Percentiles rank a stretch among this genome's conserved stretches.
phyloP scores from a whole-genome alignment of 2,797 vertebrate species.

The Hirundo rustica region DNA sequence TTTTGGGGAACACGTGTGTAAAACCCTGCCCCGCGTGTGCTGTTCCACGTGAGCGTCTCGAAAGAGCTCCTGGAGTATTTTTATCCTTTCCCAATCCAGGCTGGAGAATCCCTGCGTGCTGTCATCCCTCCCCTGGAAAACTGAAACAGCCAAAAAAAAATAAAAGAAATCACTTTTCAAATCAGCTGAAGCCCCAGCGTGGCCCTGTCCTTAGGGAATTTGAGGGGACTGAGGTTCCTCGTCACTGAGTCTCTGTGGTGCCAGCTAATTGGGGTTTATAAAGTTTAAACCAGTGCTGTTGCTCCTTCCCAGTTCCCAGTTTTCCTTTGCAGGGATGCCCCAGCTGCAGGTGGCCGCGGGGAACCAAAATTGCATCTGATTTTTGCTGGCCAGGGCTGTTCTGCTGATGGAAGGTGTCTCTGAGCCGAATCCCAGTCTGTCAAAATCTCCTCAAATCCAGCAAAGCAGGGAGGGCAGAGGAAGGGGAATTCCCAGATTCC shows the following conservation, averaged over 20 bases:
- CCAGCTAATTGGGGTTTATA: not conserved
- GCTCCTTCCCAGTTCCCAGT: not conserved
- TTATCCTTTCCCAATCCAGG: not conserved
- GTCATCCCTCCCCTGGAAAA: not conserved
- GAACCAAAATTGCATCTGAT: conserved; percentile 50
- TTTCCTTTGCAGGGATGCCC: not conserved
- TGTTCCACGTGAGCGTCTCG: not conserved
- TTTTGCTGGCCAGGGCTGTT: conserved; percentile 8
- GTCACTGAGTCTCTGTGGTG: not conserved
- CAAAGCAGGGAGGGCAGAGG: not conserved
- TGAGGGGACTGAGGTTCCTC: not conserved
- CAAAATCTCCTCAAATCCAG: not conserved
- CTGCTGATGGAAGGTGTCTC: conserved; percentile 16
- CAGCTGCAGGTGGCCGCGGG: not conserved
- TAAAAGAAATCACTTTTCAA: not conserved
- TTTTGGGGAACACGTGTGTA: not conserved
- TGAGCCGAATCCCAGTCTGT: not conserved
- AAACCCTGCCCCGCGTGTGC: no score
- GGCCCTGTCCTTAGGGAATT: not conserved
- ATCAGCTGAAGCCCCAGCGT: not conserved
- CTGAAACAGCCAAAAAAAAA: not conserved
- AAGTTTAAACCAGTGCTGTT: not conserved
- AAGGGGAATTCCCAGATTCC: not conserved
- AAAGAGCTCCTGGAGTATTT: not conserved
- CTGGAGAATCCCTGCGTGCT: not conserved